Conservation (phyloP, 2,113 vertebrate species). For the Hymenochirus boettgeri region DNA sequence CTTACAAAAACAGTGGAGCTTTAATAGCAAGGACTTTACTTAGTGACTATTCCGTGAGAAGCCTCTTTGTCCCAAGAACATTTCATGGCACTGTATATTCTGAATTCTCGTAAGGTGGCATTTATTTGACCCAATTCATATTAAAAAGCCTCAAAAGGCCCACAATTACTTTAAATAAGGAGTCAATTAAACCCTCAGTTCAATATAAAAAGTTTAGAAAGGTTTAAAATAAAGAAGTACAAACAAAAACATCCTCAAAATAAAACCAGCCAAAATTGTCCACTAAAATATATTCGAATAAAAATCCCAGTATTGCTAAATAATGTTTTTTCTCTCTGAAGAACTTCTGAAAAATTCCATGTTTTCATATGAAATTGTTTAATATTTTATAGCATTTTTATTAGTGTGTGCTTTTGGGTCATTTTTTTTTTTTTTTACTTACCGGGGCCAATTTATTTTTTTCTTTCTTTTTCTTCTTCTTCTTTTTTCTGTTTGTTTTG, state of each 20-base stretch:
- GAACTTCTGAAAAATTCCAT: constrained; percentile 35
- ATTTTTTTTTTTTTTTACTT: constrained; percentile 48
- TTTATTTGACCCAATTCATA: constrained; percentile 26
- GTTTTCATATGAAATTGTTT: constrained; percentile 48
- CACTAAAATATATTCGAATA: constrained; percentile 5
- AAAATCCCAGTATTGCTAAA: background rate
- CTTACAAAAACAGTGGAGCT: no score
- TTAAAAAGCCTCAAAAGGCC: background rate
- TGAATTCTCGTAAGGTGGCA: background rate
- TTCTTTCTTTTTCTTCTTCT: no score
- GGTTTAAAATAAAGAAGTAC: constrained; percentile 22
- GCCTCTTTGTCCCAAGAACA: no score
- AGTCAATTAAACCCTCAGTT: constrained; percentile 36
- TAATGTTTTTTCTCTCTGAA: constrained; percentile 38
- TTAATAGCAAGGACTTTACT: no score
- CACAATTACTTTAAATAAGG: no score
- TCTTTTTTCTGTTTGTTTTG: no score
- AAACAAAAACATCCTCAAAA: background rate
- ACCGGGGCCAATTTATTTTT: constrained; percentile 58
- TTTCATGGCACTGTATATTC: background rate
- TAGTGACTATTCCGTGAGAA: no score
- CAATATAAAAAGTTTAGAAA: constrained; percentile 23
- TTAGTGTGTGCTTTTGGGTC: constrained; percentile 58
- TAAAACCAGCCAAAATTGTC: constrained; percentile 18
- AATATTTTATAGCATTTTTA: constrained; percentile 32